phyloP scores from a whole-genome alignment of 2,888 invertebrate genomes.

The Pharmacophagus antenor region DNA sequence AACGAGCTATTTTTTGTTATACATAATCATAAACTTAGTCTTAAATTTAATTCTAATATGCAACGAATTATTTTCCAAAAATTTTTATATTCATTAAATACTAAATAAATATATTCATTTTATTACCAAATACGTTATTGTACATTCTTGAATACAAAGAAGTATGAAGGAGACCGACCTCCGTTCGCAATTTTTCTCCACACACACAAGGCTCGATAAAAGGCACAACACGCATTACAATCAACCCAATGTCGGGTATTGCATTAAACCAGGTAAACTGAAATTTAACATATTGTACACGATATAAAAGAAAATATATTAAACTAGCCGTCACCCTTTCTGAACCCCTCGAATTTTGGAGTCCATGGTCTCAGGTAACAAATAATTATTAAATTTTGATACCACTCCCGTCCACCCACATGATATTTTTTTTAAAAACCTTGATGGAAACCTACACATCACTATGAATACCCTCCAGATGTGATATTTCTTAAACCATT shows the following conservation, averaged over 20 bases:
- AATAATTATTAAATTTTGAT: too few relatives aligned
- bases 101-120: not conserved
- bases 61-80: not conserved
- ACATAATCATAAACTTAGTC: too few relatives aligned
- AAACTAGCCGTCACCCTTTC: not conserved
- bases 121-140: conserved; percentile 10
- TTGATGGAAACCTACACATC: too few relatives aligned
- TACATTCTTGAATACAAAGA: conserved; percentile 31
- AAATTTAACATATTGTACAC: not conserved
- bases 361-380: too few relatives aligned
- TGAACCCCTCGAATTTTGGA: not conserved
- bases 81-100: too few relatives aligned
- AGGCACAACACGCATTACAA: not conserved
- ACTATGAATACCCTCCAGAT: too few relatives aligned
- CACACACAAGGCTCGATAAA: conserved; percentile 9
- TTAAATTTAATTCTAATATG: too few relatives aligned
- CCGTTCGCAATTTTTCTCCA: conserved; percentile 28
- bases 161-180: conserved; percentile 31
- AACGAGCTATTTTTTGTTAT: too few relatives aligned
- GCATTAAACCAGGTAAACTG: conserved; percentile 1
- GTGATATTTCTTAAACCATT: too few relatives aligned
- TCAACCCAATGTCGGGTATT: not conserved
- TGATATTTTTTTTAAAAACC: too few relatives aligned
- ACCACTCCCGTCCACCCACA: too few relatives aligned
- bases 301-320: not conserved